Evolutionary conservation across 2,888 invertebrate genomes (phyloP), one percentile per base, ranked within the genome.

Genomic region (Thumatha senex): DNA sequence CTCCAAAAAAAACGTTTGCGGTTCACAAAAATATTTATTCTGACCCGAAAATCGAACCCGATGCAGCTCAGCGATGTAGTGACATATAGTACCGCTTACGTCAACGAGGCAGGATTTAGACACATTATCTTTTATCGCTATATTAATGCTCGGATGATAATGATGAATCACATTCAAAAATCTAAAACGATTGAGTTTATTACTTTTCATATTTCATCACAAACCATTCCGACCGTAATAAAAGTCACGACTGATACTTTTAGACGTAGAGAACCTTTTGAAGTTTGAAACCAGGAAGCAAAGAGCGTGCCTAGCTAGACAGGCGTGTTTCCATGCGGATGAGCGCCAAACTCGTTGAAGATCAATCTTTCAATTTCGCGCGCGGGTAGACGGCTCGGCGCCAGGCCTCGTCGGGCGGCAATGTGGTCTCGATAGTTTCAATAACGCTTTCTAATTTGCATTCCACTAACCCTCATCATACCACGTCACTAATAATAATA

Each of bases 391-490:
- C 40, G 44, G 15, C 15, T 31, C 15, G 43, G 43, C 10, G 12
- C 9, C 30, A 11, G 35, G 34, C 4, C 18, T 4, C 18, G 18
- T 2, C 18, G 18, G 44, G 33, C 58, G 51, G 43, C 44, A 50
- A 31, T 31, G 31, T 31, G 11, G 50, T 45, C 53, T 55, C 67
- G 64, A 64, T 64, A 64, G 67, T 64, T 64, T 64, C 64, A 67
- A 64, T 64, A 64, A 67, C 64, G 67, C 64, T 58, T 54, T 64
- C 64, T 64, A 67, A 70, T 70, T 67, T 63, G 63, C 58, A 54
- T 67, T 62, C 51, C 52, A 46, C 56, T 58, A 61, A 72, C 71
- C 64, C 55, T 61, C 63, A 64, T 70, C 67, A 51, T 56, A 53
- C 58, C 58, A 61, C 61, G 58, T 64, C 72, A 63, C 61, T 58